Conservation (phyloP, 2,888 invertebrate genomes). For the Epinotia nisella region DNA sequence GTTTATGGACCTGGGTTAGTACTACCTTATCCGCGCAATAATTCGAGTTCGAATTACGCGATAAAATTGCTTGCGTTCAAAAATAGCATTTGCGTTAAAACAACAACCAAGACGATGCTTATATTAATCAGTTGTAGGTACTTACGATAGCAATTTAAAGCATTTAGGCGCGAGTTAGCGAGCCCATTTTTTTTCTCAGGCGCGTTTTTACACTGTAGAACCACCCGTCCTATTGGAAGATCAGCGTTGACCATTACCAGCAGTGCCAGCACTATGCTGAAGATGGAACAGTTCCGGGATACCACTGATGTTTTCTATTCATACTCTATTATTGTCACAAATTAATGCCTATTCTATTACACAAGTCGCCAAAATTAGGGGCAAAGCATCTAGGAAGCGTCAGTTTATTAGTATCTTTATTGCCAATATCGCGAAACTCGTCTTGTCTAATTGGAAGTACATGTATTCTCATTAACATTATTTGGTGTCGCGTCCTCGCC, state of each 20-base stretch:
- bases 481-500: slow-evolving; percentile 49
- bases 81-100: background rate
- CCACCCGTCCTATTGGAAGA: no score
- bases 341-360: no score
- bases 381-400: background rate
- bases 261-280: no score
- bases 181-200: background rate
- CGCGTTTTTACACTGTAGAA: no score
- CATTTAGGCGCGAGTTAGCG: background rate
- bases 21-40: slow-evolving; percentile 8
- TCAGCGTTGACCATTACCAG: no score
- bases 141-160: background rate
- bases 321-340: no score
- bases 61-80: background rate
- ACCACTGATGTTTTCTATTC: no score
- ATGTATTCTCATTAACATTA: slow-evolving; percentile 39
- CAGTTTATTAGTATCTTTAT: slow-evolving; percentile 16
- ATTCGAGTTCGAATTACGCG: slow-evolving; percentile 1
- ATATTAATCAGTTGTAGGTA: background rate
- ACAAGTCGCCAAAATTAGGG: no score
- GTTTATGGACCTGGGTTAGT: slow-evolving; percentile 8
- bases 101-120: background rate
- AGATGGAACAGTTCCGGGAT: no score
- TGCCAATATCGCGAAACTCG: slow-evolving; percentile 27
- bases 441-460: slow-evolving; percentile 36